Evolutionary conservation across 1,140 invertebrate genomes (phyloP).

Genomic region (Leptestheria dahalacensis): DNA sequence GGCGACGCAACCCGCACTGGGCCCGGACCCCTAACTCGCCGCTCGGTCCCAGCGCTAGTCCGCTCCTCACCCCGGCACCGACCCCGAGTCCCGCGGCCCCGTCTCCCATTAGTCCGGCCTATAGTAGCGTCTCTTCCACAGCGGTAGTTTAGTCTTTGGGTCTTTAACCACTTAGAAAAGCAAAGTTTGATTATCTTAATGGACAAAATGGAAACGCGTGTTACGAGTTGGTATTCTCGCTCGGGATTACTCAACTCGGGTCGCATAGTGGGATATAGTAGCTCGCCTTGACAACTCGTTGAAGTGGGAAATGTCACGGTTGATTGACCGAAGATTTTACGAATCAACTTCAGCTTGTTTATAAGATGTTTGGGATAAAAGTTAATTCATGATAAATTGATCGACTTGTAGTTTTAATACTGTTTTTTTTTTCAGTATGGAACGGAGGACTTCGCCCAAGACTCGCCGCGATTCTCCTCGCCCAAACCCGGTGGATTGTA

Average conservation of each 20-base stretch:
- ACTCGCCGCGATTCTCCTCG: slow-evolving; percentile 71
- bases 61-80: slow-evolving; percentile 3
- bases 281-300: too few relatives aligned
- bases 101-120: slow-evolving; percentile 2
- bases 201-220: too few relatives aligned
- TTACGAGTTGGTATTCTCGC: too few relatives aligned
- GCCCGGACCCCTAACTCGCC: background rate
- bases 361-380: background rate
- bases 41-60: background rate
- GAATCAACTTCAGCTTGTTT: background rate
- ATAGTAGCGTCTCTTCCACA: background rate
- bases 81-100: slow-evolving; percentile 8
- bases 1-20: background rate
- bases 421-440: slow-evolving; percentile 52
- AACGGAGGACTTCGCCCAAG: slow-evolving; percentile 71
- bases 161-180: too few relatives aligned
- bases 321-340: background rate
- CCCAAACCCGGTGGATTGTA: slow-evolving; percentile 42
- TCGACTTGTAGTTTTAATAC: slow-evolving; percentile 18
- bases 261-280: too few relatives aligned
- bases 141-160: slow-evolving; percentile 33
- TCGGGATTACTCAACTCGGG: too few relatives aligned
- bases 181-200: background rate
- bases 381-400: background rate
- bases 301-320: background rate